Percentiles rank a stretch among this genome's conserved stretches.
phyloP scores from a whole-genome alignment of 2,797 vertebrate species.

The Synaphobranchus kaupii region DNA sequence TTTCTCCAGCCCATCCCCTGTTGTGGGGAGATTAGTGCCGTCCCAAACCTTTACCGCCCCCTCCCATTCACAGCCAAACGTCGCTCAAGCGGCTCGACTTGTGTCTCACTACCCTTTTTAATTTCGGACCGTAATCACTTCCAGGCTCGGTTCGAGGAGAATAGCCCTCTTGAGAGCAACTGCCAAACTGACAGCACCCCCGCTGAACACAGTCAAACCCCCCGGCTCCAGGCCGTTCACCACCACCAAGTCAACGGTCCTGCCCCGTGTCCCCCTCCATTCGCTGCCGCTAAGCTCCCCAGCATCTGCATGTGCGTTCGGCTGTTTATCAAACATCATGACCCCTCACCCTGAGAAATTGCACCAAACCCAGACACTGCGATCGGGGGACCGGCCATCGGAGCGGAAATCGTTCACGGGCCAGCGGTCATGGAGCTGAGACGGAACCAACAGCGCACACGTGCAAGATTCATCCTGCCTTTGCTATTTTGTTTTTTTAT shows the following conservation, averaged over 20 bases:
- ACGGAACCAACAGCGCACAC: neutral
- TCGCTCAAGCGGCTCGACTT: neutral
- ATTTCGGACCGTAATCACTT: neutral
- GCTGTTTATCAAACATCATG: neutral
- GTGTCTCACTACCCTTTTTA: neutral
- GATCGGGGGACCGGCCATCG: neutral
- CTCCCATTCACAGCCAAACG: neutral
- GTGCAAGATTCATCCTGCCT: neutral
- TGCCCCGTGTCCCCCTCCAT: neutral
- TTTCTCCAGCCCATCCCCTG: neutral
- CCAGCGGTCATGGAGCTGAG: neutral
- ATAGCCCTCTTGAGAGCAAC: neutral
- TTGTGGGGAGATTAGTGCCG: neutral
- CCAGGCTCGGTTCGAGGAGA: conserved; percentile 6
- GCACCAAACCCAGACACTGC: neutral
- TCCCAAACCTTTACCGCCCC: neutral
- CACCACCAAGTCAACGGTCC: neutral
- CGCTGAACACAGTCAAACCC: neutral
- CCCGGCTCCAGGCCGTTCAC: neutral
- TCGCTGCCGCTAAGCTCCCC: neutral
- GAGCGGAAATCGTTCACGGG: neutral
- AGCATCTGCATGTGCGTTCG: neutral
- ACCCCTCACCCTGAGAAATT: neutral
- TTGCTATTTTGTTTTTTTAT: neutral
- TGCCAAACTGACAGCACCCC: neutral